phyloP scores from a whole-genome alignment of 2,888 invertebrate species.

The Dusona sp. region DNA sequence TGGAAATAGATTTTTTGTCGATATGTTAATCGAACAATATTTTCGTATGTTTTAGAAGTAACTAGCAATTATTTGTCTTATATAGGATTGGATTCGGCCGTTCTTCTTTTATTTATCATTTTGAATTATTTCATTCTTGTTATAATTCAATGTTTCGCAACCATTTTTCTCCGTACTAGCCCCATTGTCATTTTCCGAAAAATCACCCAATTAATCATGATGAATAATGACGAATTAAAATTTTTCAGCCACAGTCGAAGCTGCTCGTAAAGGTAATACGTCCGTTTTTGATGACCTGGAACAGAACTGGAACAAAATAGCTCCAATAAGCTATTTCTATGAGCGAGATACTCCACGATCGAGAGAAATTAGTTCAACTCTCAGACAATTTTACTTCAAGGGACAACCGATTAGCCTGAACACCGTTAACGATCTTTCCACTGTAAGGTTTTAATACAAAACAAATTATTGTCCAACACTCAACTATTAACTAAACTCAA shows the following conservation, averaged over 20 bases:
- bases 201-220: not conserved
- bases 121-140: not conserved
- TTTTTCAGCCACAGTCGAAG: constrained; percentile 54
- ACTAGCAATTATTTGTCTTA: not conserved
- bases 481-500: not conserved
- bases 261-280: constrained; percentile 82
- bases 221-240: not conserved
- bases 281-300: constrained; percentile 86
- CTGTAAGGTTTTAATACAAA: not conserved
- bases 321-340: constrained; percentile 88
- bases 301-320: constrained; percentile 87
- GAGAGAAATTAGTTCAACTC: constrained; percentile 84
- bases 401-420: constrained; percentile 83
- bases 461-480: not conserved
- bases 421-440: constrained; percentile 76
- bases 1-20: not conserved
- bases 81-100: no score
- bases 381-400: constrained; percentile 85
- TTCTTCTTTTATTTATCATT: not conserved
- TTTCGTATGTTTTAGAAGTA: not conserved
- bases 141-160: not conserved
- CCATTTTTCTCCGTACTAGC: not conserved
- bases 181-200: not conserved
- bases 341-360: constrained; percentile 86
- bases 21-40: not conserved